Conservation (phyloP, 2,888 invertebrate genomes). For the Nymphalis c-album region DNA sequence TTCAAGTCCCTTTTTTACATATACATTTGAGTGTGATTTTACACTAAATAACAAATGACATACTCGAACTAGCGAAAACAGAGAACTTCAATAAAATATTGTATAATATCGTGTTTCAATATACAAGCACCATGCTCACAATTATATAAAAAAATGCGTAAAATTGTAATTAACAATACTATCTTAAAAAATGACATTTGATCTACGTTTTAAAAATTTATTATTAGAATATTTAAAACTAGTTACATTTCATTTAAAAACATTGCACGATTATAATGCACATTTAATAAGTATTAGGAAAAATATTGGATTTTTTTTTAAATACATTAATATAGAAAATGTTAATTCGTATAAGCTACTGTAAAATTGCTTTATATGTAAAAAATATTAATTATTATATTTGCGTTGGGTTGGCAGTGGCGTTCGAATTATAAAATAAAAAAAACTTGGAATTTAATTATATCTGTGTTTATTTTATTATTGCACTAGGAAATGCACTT, state of each 20-base stretch:
- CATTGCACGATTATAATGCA: constrained; percentile 58
- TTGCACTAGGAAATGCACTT: constrained; percentile 34
- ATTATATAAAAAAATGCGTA: neutral
- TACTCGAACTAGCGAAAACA: neutral
- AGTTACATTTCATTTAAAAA: constrained; percentile 36
- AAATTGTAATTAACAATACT: constrained; percentile 7
- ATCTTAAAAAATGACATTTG: constrained; percentile 11
- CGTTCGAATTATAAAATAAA: constrained; percentile 2
- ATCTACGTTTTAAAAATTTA: constrained; percentile 15
- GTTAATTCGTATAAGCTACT: neutral
- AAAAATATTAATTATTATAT: constrained; percentile 11
- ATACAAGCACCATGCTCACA: constrained; percentile 8
- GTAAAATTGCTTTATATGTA: constrained; percentile 3
- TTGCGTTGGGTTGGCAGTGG: constrained; percentile 28
- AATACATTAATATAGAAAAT: neutral
- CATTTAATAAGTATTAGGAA: constrained; percentile 39
- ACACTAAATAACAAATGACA: no score
- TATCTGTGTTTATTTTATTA: constrained; percentile 17
- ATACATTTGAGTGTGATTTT: no score
- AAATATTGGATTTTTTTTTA: constrained; percentile 24
- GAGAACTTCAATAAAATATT: neutral
- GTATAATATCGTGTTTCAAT: constrained; percentile 4
- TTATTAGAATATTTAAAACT: constrained; percentile 24
- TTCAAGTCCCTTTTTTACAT: no score
- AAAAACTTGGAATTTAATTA: constrained; percentile 10